Base-by-base conservation (phyloP, 1,140 invertebrate species). In the Drosophila hydei region DNA sequence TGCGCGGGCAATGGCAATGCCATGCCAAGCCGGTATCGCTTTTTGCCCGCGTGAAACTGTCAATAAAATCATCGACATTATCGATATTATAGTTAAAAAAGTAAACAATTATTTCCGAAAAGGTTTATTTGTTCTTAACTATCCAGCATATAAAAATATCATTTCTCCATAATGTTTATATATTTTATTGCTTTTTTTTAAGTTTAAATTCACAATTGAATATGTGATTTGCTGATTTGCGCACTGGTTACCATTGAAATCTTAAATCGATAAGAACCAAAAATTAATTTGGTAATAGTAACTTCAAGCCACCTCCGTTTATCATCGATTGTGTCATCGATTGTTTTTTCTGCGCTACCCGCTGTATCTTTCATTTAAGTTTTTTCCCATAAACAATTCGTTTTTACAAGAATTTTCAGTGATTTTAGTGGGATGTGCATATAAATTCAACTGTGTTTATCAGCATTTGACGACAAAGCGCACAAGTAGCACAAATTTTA, bases 321-420 rank as follows among this genome's bases (percentile, higher is more conserved):
- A 45, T 9, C 3, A 19, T 19, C 52, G 36, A 65, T 38, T 36
- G 18, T 21, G 7, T 18, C 23, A 54, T 63, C 60, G 77, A 63
- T 65, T 62, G 23, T 40, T 23, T 65, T 52, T 62, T 65, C n/a
- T 23, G 43, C 54, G 27, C 47, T 55, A 61, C 70, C 83, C 75
- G 83, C 83, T 87, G 83, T 48, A 62, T 42, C 56, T 52, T 65
- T 73, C 67, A 64, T 87, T 88, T 73, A 83, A 88, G 72, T 78
- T 69, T 71, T 87, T 55, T 18, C n/a, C 14, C 52, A 47, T 64
- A 68, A 73, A 43, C 59, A 67, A 69, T 60, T 43, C 7, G 19
- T 55, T 48, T 61, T 50, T 5, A 0, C 14, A 18, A 43, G 3
- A 55, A 18, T 63, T 62, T 63, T 40, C 36, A 18, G 18, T 45